phyloP scores from a whole-genome alignment of 2,113 vertebrate genomes.

The Ranitomeya imitator region DNA sequence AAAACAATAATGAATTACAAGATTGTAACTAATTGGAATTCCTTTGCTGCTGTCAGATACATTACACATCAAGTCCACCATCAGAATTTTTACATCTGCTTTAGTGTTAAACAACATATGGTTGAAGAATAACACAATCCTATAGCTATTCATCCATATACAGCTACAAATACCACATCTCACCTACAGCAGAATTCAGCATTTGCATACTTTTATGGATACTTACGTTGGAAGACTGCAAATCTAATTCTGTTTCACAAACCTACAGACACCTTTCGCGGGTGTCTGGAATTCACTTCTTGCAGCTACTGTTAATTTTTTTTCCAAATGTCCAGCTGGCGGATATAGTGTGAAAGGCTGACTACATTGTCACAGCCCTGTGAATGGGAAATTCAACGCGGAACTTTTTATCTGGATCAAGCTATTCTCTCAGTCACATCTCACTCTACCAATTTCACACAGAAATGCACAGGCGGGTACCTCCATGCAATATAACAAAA shows the following conservation, averaged over 20 bases:
- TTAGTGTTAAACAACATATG: constrained; percentile 3
- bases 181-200: constrained; percentile 17
- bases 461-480: constrained; percentile 29
- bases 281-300: neutral
- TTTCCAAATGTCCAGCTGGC: constrained; percentile 13
- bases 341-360: constrained; percentile 10
- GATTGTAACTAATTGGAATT: neutral
- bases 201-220: constrained; percentile 8
- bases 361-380: constrained; percentile 52
- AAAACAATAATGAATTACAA: neutral
- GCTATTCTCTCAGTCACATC: constrained; percentile 53
- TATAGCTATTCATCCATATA: constrained; percentile 9
- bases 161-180: constrained; percentile 22
- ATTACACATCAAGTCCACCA: neutral
- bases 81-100: neutral
- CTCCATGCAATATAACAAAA: neutral
- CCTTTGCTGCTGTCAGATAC: constrained; percentile 1
- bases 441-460: constrained; percentile 61
- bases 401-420: constrained; percentile 58
- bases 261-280: neutral
- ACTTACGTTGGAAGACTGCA: neutral
- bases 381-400: constrained; percentile 30
- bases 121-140: constrained; percentile 15
- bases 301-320: neutral
- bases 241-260: neutral